Conservation (phyloP, 2,888 invertebrate genomes). For the Antheraea assamensis region DNA sequence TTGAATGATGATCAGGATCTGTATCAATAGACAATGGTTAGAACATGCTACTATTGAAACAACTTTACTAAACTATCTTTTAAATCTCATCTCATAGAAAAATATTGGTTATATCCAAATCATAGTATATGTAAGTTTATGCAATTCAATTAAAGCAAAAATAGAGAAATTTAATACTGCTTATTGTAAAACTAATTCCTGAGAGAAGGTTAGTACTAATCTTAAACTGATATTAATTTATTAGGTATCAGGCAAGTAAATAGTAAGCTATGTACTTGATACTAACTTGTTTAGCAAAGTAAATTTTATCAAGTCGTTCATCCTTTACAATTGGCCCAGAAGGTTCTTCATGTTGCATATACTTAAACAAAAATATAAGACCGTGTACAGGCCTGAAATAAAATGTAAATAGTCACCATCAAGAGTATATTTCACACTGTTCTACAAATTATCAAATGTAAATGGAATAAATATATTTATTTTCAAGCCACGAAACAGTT, state of each 20-base stretch:
- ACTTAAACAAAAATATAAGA: constrained; percentile 98
- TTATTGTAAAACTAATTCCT: neutral
- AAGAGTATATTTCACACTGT: neutral
- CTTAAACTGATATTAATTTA: neutral
- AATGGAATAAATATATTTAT: neutral
- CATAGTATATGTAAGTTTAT: neutral
- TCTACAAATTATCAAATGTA: neutral
- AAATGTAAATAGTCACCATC: constrained; percentile 22
- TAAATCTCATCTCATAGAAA: no score
- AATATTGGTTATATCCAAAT: no score
- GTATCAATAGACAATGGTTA: no score
- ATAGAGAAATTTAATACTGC: neutral
- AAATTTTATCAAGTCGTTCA: constrained; percentile 92
- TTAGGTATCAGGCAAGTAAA: neutral
- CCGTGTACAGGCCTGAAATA: constrained; percentile 96
- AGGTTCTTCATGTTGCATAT: constrained; percentile 91
- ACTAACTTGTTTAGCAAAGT: constrained; percentile 98
- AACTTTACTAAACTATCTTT: no score
- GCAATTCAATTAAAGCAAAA: neutral
- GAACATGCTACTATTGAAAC: no score
- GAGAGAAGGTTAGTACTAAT: neutral
- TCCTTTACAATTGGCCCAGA: constrained; percentile 91
- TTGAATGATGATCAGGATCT: no score
- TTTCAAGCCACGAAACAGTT: neutral
- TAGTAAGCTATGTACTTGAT: neutral